phyloP scores from a whole-genome alignment of 2,888 invertebrate species.

The Chymomyza fuscimana region DNA sequence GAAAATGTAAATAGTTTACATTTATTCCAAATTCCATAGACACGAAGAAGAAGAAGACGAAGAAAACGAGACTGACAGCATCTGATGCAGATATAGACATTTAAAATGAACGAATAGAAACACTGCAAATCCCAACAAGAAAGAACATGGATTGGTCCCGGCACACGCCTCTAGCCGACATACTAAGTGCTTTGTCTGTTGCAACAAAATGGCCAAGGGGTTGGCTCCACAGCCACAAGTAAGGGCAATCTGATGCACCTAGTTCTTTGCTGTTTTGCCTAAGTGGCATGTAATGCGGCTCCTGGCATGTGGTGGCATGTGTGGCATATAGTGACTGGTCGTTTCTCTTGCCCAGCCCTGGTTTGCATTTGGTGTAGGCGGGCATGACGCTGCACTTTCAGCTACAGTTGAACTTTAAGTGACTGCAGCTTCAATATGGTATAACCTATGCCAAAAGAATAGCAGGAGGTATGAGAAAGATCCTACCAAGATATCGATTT shows the following conservation, averaged over 20 bases:
- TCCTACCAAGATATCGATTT: too few species aligned
- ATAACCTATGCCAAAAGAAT: too few species aligned
- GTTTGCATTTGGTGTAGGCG: too few species aligned
- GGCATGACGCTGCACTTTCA: not conserved
- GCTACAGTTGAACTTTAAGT: not conserved
- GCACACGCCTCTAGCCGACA: slow-evolving; percentile 5
- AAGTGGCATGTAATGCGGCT: slow-evolving; percentile 9
- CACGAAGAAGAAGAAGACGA: slow-evolving; percentile 26
- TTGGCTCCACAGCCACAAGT: slow-evolving; percentile 14
- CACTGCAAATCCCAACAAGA: slow-evolving; percentile 18
- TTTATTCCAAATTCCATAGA: slow-evolving; percentile 68
- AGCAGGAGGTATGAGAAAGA: too few species aligned
- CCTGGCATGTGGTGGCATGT: not conserved
- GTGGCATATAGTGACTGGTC: not conserved
- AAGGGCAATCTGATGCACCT: not conserved
- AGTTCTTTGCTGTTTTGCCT: slow-evolving; percentile 14
- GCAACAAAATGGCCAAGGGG: slow-evolving; percentile 18
- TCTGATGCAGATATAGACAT: slow-evolving; percentile 55
- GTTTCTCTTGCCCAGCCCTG: not conserved
- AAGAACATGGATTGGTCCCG: not conserved
- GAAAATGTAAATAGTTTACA: slow-evolving; percentile 53
- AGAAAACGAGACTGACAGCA: slow-evolving; percentile 12
- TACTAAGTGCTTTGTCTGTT: not conserved
- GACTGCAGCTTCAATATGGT: not conserved
- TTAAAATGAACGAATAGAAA: slow-evolving; percentile 58